Conservation (phyloP, 2,797 vertebrate genomes). For the Macropus fuliginosus region DNA sequence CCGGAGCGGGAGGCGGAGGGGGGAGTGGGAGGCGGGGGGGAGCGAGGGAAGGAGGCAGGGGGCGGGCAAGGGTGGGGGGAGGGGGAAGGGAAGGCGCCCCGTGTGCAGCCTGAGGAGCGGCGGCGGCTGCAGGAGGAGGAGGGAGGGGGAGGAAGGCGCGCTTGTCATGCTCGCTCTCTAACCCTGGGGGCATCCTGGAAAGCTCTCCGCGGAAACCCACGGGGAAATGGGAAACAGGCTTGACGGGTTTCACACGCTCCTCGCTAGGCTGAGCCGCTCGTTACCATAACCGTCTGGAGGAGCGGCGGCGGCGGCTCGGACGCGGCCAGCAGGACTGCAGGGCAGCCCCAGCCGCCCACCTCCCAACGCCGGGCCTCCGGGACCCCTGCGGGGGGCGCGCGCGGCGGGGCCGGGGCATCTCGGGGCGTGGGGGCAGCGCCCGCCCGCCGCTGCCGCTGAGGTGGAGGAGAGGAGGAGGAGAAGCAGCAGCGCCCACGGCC, state of each 20-base stretch:
- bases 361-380: slow-evolving; percentile 37
- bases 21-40: slow-evolving; percentile 34
- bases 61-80: slow-evolving; percentile 61
- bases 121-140: slow-evolving; percentile 48
- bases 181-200: slow-evolving; percentile 80
- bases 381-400: background rate
- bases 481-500: slow-evolving; percentile 51
- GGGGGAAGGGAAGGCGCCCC: slow-evolving; percentile 64
- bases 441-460: background rate
- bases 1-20: slow-evolving; percentile 19
- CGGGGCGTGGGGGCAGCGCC: background rate
- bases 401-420: slow-evolving; percentile 47
- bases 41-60: slow-evolving; percentile 51
- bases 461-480: background rate
- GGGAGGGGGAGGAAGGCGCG: slow-evolving; percentile 54
- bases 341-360: slow-evolving; percentile 67
- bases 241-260: slow-evolving; percentile 80
- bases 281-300: slow-evolving; percentile 78
- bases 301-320: slow-evolving; percentile 68
- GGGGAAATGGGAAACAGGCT: slow-evolving; percentile 82
- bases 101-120: slow-evolving; percentile 58
- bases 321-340: slow-evolving; percentile 71
- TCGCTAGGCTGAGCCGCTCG: slow-evolving; percentile 77
- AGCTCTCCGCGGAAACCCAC: slow-evolving; percentile 75
- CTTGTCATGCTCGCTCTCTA: slow-evolving; percentile 77